phyloP scores from a whole-genome alignment of 2,113 vertebrate genomes.

The Piprites chloris region DNA sequence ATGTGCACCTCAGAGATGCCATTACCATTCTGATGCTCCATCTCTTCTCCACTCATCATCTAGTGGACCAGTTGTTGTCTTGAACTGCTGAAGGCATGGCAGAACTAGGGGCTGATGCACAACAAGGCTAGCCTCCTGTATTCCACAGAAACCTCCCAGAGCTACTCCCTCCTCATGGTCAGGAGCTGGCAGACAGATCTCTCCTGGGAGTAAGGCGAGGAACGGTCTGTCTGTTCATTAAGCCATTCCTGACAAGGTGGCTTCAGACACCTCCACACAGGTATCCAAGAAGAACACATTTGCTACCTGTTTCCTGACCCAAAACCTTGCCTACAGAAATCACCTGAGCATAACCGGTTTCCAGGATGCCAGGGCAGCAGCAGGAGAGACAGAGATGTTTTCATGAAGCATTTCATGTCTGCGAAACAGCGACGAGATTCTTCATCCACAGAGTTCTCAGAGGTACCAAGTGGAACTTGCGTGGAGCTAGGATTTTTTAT shows the following conservation, averaged over 20 bases:
- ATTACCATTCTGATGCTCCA: neutral
- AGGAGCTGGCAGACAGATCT: neutral
- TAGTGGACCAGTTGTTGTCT: neutral
- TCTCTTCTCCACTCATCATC: neutral
- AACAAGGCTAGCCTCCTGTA: neutral
- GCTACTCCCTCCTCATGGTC: neutral
- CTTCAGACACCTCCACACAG: neutral
- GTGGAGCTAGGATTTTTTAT: neutral
- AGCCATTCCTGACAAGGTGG: neutral
- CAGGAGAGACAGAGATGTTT: neutral
- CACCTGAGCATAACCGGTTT: neutral
- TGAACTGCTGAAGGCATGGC: neutral
- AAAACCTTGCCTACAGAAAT: neutral
- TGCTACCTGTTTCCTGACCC: neutral
- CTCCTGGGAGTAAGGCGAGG: fast-evolving
- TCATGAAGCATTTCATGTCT: neutral
- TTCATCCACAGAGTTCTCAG: neutral
- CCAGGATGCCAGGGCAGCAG: neutral
- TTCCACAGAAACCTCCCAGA: neutral
- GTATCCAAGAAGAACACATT: neutral
- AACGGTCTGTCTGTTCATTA: neutral
- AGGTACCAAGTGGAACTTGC: neutral
- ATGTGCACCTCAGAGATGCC: neutral
- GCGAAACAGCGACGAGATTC: neutral
- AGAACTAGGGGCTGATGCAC: neutral